Conservation (phyloP, 2,797 vertebrate genomes). For the Rhinatrema bivittatum region DNA sequence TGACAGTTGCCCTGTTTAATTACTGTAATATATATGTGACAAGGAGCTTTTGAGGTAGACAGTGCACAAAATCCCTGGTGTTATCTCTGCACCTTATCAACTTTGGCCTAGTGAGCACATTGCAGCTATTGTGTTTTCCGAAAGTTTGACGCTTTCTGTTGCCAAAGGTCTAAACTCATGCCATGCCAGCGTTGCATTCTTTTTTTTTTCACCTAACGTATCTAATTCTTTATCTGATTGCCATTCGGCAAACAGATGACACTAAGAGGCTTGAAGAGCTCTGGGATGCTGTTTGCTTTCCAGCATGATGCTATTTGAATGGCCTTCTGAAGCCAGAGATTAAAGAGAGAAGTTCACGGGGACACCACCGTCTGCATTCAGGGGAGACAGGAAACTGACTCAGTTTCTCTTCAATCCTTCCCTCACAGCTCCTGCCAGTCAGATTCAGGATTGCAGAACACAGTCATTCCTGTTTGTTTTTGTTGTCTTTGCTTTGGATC, state of each 20-base stretch:
- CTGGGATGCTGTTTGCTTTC: conserved; percentile 67
- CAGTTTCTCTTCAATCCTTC: conserved; percentile 33
- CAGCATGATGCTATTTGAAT: conserved; percentile 69
- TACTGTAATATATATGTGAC: conserved; percentile 52
- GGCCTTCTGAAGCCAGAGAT: conserved; percentile 66
- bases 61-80: conserved; percentile 50
- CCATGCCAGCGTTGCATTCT: conserved; percentile 57
- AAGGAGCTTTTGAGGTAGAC: conserved; percentile 43
- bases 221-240: conserved; percentile 73
- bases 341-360: conserved; percentile 64
- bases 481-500: no score
- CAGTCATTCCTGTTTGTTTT: no score
- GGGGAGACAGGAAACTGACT: conserved; percentile 33
- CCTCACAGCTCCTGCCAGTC: conserved; percentile 12
- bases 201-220: conserved; percentile 61
- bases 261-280: conserved; percentile 69
- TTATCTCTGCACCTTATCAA: conserved; percentile 46
- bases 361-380: conserved; percentile 49
- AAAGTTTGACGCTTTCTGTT: conserved; percentile 41
- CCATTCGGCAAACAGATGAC: conserved; percentile 75
- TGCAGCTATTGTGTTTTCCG: conserved; percentile 47
- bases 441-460: no score
- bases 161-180: conserved; percentile 51
- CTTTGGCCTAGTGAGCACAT: conserved; percentile 50
- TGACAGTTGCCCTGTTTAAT: conserved; percentile 52